phyloP scores from a whole-genome alignment of 2,797 vertebrate species.

The Merluccius polli region DNA sequence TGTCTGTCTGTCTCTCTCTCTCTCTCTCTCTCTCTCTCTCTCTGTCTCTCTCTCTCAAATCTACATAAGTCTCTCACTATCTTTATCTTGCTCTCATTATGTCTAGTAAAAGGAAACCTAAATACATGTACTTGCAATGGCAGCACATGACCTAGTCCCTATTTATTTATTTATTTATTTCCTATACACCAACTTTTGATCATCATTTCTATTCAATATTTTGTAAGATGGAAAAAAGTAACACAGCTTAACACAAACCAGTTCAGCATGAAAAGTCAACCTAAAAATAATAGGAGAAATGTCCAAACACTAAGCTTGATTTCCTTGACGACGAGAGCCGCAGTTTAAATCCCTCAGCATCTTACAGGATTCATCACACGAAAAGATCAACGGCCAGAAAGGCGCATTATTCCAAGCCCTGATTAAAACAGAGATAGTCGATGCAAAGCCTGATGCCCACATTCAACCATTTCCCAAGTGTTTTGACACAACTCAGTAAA shows the following conservation, averaged over 20 bases:
- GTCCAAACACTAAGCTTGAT: background rate
- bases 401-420: background rate
- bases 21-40: background rate
- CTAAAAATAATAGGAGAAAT: background rate
- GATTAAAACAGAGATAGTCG: background rate
- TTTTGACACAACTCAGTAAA: background rate
- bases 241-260: background rate
- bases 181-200: background rate
- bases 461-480: background rate
- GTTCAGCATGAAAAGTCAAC: background rate
- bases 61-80: too few relatives aligned
- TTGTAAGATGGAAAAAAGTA: background rate
- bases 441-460: background rate
- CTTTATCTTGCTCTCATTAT: background rate
- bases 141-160: background rate
- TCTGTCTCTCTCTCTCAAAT: background rate
- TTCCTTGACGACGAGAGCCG: background rate
- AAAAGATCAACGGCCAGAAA: background rate
- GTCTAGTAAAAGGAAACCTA: background rate
- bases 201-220: background rate
- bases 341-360: background rate
- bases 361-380: slow-evolving; percentile 3
- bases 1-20: background rate
- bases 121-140: background rate
- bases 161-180: too few relatives aligned